A percentile compares a stretch with the other conserved stretches of the same genome.
phyloP scores from a whole-genome alignment of 2,888 invertebrate genomes.

The Linyphia triangularis region DNA sequence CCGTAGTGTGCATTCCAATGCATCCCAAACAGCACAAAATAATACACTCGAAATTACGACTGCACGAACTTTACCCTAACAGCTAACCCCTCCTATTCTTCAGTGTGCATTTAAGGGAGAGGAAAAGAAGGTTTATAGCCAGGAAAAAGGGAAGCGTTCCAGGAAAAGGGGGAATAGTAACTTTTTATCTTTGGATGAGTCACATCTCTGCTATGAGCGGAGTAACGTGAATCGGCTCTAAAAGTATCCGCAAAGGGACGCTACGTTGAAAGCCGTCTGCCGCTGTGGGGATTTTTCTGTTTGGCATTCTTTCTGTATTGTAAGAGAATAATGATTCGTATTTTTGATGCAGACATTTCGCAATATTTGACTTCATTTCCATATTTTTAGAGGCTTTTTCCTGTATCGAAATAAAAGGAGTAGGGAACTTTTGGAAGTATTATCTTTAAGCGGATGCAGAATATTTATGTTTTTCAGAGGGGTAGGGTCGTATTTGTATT shows the following conservation, averaged over 20 bases:
- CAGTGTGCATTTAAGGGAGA: constrained; percentile 20
- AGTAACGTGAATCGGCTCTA: constrained; percentile 48
- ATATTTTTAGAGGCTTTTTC: constrained; percentile 28
- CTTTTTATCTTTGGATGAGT: constrained; percentile 56
- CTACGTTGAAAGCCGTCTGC: constrained; percentile 47
- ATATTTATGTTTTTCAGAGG: too few species aligned
- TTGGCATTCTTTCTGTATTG: constrained; percentile 24
- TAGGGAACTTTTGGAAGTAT: neutral
- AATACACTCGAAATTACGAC: constrained; percentile 7
- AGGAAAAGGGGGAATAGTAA: constrained; percentile 33
- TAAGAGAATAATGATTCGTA: constrained; percentile 8
- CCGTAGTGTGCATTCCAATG: neutral
- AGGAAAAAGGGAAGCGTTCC: neutral
- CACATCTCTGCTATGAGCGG: constrained; percentile 31
- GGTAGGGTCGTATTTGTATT: neutral
- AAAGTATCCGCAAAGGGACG: constrained; percentile 52
- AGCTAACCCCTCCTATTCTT: neutral
- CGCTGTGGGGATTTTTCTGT: constrained; percentile 31
- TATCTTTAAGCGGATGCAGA: neutral
- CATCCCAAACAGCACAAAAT: neutral
- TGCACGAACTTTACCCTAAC: constrained; percentile 9
- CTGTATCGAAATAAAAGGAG: neutral
- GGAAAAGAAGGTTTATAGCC: constrained; percentile 43
- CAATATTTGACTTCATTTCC: constrained; percentile 47
- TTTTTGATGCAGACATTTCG: neutral